Base-by-base conservation (phyloP, 2,888 invertebrate genomes). In the Hanleya hanleyi region DNA sequence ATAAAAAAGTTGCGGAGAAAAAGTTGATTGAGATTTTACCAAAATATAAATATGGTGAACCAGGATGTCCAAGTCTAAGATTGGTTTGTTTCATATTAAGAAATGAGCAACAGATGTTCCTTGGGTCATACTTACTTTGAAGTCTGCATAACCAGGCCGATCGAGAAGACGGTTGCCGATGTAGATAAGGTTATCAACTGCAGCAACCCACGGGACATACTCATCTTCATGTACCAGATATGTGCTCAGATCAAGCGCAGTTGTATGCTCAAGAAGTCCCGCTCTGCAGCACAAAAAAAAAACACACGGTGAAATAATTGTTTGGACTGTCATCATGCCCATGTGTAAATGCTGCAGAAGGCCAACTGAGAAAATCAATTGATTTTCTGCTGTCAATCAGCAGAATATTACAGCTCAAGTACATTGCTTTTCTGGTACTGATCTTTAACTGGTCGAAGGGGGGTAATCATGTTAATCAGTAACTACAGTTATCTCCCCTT, bases 161-260 rank as follows among this genome's bases (percentile, higher is more conserved):
- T 94, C 94, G n/a, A 93, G 93, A 36, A 96, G 91, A 77, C 95
- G 92, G 70, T 93, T 92, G 67, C 94, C 92, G 94, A 96, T 95
- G 77, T 93, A 93, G 74, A 94, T 93, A 29, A 96, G 92, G 87
- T 95, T 95, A 75, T 92, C 92, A 0, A 96, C 92, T 0, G 95
- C 95, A 0, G 95, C 94, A 0, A 94, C 93, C 96, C 96, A 96
- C 0, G 96, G 96, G 0, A 95, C 95, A 91, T 95, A 96, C 84
- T 96, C 95, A 88, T 95, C 95, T 74, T 90, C 90, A 41, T 94
- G 93, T 0, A 91, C 91, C 80, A 98, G 92, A 87, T 97, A 97
- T 68, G 93, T 93, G 0, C 95, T 95, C 0, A 97, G 92, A 81
- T 96, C 94, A 77, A 98, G 91, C 0, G 96, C 95, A 6, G 80